Evolutionary conservation across 2,113 vertebrate species (phyloP), one percentile per base, ranked within the genome.

Genomic region (Zapus hudsonius): DNA sequence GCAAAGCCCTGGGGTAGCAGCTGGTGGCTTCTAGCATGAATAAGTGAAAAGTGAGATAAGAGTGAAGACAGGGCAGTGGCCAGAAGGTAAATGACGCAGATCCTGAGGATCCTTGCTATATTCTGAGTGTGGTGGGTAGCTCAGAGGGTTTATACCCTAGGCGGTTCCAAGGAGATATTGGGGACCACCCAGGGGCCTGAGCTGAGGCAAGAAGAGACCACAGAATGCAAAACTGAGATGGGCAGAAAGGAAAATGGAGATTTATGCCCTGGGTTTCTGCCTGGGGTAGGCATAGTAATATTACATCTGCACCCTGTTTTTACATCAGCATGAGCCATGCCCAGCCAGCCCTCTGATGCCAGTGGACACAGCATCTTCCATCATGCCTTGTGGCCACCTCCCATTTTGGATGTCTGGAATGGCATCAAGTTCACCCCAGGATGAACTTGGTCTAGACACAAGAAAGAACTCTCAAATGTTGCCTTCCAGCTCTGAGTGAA

Each of bases 271-370:
- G 57, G 81, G 82, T 33, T 31, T n/a, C 10, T 42, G 44, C 25
- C 23, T 8, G 44, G 44, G 47, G n/a, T 29, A 0, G 19, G 2
- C 61, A 4, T 38, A 1, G 20, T 13, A 20, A 29, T 23, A 2
- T 16, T 1, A 23, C 10, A 5, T 2, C 17, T 15, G 2, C 13
- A 3, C 44, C 10, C 3, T 36, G 0, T 44, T 40, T 29, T 38
- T 23, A 12, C 22, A 12, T 8, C 5, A 20, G 8, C 19, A 4
- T 20, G 8, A 13, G 57, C 5, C 55, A 67, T 29, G 47, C 36
- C 42, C 55, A 80, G 13, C 25, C 57, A 6, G 17, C 16, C 31
- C 15, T 11, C 38, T 25, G 44, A 40, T 2, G 40, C 22, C n/a
- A 1, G 0, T 25, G 40, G 36, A 63, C 57, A 4, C 16, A 33